Evolutionary conservation across 1,140 invertebrate genomes (phyloP).

Genomic region (Apolygus lucorum): DNA sequence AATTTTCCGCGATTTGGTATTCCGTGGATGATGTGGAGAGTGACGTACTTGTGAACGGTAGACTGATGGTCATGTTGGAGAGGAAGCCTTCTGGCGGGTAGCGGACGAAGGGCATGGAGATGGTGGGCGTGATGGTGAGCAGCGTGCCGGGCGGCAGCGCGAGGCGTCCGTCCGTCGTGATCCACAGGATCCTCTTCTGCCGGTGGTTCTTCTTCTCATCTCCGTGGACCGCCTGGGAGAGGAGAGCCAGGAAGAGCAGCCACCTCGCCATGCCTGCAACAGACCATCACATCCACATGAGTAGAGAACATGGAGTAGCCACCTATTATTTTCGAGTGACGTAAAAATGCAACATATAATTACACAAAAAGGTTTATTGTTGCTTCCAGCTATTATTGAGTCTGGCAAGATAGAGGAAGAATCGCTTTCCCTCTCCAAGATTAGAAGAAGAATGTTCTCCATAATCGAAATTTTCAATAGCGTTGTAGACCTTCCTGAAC

Average conservation of each 20-base stretch:
- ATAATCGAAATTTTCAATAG: no score
- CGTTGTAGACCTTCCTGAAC: no score
- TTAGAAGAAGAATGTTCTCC: no score
- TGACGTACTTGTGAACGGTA: constrained; percentile 76
- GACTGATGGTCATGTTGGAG: constrained; percentile 72
- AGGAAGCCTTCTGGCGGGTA: constrained; percentile 75
- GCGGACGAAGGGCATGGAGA: constrained; percentile 69
- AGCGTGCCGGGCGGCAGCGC: constrained; percentile 71
- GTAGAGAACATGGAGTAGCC: no score
- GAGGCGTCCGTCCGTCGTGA: constrained; percentile 69
- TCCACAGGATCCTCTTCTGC: constrained; percentile 70
- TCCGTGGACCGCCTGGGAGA: constrained; percentile 12
- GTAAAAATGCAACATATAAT: no score
- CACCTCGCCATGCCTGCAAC: constrained; percentile 33
- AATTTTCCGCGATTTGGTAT: no score
- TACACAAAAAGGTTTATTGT: no score
- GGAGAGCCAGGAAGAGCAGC: constrained; percentile 20
- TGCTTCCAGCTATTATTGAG: no score
- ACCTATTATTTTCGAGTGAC: no score
- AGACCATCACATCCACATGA: no score
- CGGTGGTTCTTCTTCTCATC: constrained; percentile 46
- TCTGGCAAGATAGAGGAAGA: no score
- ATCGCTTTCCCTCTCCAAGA: no score
- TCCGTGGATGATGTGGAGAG: constrained; percentile 2
- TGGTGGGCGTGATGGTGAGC: constrained; percentile 66